These are phyloP conservation scores for Argynnis bischoffii DNA, from an alignment of 2,888 invertebrate genomes.

Conservation along the genomic window DNA sequence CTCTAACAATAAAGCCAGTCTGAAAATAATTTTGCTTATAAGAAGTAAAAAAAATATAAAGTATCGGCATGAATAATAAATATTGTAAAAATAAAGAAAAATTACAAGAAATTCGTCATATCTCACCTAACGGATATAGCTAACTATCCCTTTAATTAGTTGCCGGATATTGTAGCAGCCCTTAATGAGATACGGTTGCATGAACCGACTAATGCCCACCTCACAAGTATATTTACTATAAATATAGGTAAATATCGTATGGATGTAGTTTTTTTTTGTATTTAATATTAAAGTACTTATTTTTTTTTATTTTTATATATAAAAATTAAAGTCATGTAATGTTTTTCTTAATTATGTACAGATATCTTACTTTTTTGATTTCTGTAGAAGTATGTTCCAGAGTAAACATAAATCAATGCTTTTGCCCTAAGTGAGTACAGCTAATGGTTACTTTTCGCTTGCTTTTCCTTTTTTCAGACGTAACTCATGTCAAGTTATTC, in stretches of 20 bases:
- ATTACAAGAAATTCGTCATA: conserved; percentile 64
- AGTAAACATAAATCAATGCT: background rate
- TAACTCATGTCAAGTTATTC: conserved; percentile 61
- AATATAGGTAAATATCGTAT: conserved; percentile 1
- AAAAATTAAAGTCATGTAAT: too few species aligned
- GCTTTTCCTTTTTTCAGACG: conserved; percentile 3
- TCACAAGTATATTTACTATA: conserved; percentile 35
- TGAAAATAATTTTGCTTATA: background rate
- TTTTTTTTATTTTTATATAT: too few species aligned
- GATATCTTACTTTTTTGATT: too few species aligned
- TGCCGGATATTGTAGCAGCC: conserved; percentile 63
- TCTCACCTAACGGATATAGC: conserved; percentile 57
- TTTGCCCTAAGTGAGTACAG: background rate
- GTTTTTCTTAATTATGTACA: too few species aligned
- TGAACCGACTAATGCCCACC: conserved; percentile 49
- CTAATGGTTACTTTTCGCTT: background rate
- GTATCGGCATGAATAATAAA: conserved; percentile 4
- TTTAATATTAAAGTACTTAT: too few species aligned
- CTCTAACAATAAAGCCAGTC: background rate
- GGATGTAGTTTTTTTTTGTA: background rate
- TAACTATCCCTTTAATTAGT: conserved; percentile 64
- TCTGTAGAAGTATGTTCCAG: too few species aligned
- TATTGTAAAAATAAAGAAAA: conserved; percentile 49
- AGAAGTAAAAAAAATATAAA: background rate
- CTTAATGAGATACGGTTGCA: conserved; percentile 69